Evolutionary conservation across 2,797 vertebrate species (phyloP), one percentile per base, ranked within the genome.

Genomic region (Lacerta agilis): DNA sequence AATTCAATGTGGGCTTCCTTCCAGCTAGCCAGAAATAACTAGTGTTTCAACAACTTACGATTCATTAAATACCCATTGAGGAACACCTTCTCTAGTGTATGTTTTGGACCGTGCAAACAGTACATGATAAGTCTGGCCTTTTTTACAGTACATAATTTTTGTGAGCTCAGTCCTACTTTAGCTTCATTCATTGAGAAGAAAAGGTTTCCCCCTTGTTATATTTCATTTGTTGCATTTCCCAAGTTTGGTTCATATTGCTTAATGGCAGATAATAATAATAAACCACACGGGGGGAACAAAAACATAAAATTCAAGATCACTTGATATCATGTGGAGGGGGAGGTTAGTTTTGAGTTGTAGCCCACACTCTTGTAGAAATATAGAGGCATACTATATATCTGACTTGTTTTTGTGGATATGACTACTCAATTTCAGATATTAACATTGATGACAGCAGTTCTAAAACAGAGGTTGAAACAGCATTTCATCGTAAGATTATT

Each of bases 21-120:
- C 89, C 87, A 96, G 77, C 67, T 92, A 95, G 88, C 93, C 91
- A 95, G 93, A 79, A 96, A 95, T 95, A 95, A 95, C 94, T 93
- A 88, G 87, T 93, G 82, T 93, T 97, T 97, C 95, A 96, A 89
- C 94, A 96, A 91, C 93, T 93, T 96, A 94, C 90, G 95, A 93
- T 94, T 96, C 95, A 97, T 97, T 97, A 97, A 96, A 96, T 94
- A 89, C 89, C 95, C 93, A 96, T 96, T 96, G 96, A 93, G 95
- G 78, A 97, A 95, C 95, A 97, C 95, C 92, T 96, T 96, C 92
- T 86, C 87, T 87, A 93, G 87, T 96, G 96, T 96, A 79, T 97
- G 87, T 88, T 94, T 97, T 96, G 96, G 96, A 95, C 85, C 92
- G 87, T 89, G 87, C 90, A 80, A 82, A 93, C 9, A 88, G 88